Percentiles rank a stretch among this genome's conserved stretches.
Evolutionary conservation across 2,113 vertebrate species (phyloP).

Genomic region (Centrocercus urophasianus): DNA sequence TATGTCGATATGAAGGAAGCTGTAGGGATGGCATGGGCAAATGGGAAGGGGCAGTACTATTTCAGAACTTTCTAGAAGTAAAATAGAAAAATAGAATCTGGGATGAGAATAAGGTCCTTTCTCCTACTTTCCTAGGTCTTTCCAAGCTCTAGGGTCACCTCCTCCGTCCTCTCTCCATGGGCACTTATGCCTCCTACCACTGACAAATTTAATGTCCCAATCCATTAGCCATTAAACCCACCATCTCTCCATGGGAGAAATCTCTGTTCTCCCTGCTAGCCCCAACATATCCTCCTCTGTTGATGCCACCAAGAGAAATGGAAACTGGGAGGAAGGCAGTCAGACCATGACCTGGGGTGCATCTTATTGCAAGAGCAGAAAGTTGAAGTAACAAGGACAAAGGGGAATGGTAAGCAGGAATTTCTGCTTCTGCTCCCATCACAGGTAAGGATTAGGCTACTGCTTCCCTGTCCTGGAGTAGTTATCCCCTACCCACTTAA

Average conservation of each 20-base stretch:
- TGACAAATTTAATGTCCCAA: fast-evolving
- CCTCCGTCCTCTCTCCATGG: not conserved
- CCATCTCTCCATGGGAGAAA: not conserved
- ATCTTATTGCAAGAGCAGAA: not conserved
- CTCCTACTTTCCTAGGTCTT: not conserved
- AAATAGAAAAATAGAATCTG: not conserved
- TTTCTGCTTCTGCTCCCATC: not conserved
- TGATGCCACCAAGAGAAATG: not conserved
- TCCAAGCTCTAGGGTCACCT: not conserved
- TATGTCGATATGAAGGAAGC: not conserved
- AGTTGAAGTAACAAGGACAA: not conserved
- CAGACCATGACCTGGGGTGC: not conserved
- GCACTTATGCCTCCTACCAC: not conserved
- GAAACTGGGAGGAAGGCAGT: not conserved
- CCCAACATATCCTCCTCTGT: not conserved
- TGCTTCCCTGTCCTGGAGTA: not conserved
- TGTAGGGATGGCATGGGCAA: not conserved
- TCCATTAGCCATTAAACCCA: not conserved
- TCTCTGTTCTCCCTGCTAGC: not conserved
- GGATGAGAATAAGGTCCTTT: not conserved
- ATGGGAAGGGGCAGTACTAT: not conserved
- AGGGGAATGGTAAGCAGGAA: not conserved
- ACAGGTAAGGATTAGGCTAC: not conserved
- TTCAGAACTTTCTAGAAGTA: not conserved
- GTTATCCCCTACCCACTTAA: not conserved